phyloP scores from a whole-genome alignment of 2,797 vertebrate genomes.

The Masticophis lateralis region DNA sequence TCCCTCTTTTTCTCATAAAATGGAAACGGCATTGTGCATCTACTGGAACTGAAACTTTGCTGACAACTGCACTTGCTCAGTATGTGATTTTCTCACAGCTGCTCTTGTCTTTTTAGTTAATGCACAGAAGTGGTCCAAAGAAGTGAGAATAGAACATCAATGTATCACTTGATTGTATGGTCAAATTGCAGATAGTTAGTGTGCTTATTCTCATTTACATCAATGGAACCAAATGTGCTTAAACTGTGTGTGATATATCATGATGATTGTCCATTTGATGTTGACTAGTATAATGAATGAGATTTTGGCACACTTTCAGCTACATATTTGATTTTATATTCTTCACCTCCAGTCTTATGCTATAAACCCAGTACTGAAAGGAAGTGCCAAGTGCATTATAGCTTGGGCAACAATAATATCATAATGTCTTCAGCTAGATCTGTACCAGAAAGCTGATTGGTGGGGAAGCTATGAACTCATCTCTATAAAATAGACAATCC shows the following conservation, averaged over 20 bases:
- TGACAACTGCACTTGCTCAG: background rate
- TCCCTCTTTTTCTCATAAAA: background rate
- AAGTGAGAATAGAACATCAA: background rate
- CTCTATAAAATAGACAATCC: background rate
- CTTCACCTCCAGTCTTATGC: background rate
- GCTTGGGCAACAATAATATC: background rate
- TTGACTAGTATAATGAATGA: background rate
- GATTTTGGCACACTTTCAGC: background rate
- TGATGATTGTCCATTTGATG: background rate
- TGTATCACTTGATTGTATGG: background rate
- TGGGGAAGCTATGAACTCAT: background rate
- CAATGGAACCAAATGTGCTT: background rate
- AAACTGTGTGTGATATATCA: background rate
- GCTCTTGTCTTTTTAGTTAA: background rate
- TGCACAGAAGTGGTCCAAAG: background rate
- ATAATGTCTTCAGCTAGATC: background rate
- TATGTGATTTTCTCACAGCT: background rate
- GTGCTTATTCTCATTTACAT: background rate
- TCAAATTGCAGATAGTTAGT: background rate
- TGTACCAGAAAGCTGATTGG: background rate
- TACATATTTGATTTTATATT: background rate
- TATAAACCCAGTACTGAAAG: background rate
- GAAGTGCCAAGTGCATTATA: background rate
- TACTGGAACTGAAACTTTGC: background rate
- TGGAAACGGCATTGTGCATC: background rate